phyloP scores from a whole-genome alignment of 2,888 invertebrate genomes.

The Acanthosepion esculentum region DNA sequence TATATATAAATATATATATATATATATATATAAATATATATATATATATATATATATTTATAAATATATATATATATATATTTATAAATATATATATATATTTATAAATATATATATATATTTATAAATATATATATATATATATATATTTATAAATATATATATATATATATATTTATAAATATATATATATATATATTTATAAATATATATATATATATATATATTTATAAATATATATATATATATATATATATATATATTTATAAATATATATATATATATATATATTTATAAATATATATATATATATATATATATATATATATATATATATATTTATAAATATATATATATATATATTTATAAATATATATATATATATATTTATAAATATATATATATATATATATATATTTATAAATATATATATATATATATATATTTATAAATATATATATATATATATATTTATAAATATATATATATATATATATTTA shows the following conservation, averaged over 20 bases:
- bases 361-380: neutral
- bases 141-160: neutral
- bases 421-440: neutral
- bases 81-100: neutral
- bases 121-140: neutral
- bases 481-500: slow-evolving; percentile 23
- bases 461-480: slow-evolving; percentile 11
- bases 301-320: slow-evolving; percentile 14
- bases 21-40: slow-evolving; percentile 4
- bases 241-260: slow-evolving; percentile 34
- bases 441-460: slow-evolving; percentile 5
- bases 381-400: slow-evolving; percentile 15
- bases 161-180: neutral
- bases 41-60: neutral
- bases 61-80: neutral
- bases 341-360: neutral
- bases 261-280: slow-evolving; percentile 24
- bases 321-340: neutral
- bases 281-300: neutral
- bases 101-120: neutral
- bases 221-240: neutral
- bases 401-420: neutral
- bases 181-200: neutral
- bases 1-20: slow-evolving; percentile 8
- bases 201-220: neutral